Evolutionary conservation across 2,113 vertebrate species (phyloP).

Genomic region (Paradisaea rubra): DNA sequence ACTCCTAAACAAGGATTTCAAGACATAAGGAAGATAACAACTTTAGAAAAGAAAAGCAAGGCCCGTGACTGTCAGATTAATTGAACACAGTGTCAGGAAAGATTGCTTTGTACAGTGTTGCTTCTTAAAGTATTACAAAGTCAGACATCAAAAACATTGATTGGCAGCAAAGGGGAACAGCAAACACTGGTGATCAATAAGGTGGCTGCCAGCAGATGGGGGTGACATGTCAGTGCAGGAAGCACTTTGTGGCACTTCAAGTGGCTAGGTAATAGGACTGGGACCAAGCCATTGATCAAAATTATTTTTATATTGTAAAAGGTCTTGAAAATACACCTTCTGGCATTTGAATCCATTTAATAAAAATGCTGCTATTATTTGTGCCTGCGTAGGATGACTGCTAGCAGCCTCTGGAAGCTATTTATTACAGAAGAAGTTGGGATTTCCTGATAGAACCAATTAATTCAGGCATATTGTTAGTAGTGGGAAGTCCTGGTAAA

Average conservation of each 20-base stretch:
- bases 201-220: background rate
- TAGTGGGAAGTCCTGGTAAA: background rate
- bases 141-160: conserved; percentile 47
- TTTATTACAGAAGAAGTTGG: conserved; percentile 2
- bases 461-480: background rate
- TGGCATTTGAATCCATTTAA: conserved; percentile 30
- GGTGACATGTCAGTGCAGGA: background rate
- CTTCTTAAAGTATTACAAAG: conserved; percentile 30
- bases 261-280: background rate
- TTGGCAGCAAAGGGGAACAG: conserved; percentile 27
- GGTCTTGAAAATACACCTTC: background rate
- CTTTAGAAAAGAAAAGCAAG: conserved; percentile 42
- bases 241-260: background rate
- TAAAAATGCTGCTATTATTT: conserved; percentile 25
- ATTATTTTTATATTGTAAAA: conserved; percentile 5
- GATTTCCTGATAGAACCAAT: conserved; percentile 19
- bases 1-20: conserved; percentile 23
- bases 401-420: background rate
- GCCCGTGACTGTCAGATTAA: conserved; percentile 53
- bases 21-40: conserved; percentile 28
- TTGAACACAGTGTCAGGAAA: conserved; percentile 44
- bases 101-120: conserved; percentile 23
- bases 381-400: conserved; percentile 12
- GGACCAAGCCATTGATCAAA: conserved; percentile 24
- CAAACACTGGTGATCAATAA: conserved; percentile 29